Evolutionary conservation across 1,140 invertebrate species (phyloP), one percentile per base, ranked within the genome.

Genomic region (Manduca sexta): DNA sequence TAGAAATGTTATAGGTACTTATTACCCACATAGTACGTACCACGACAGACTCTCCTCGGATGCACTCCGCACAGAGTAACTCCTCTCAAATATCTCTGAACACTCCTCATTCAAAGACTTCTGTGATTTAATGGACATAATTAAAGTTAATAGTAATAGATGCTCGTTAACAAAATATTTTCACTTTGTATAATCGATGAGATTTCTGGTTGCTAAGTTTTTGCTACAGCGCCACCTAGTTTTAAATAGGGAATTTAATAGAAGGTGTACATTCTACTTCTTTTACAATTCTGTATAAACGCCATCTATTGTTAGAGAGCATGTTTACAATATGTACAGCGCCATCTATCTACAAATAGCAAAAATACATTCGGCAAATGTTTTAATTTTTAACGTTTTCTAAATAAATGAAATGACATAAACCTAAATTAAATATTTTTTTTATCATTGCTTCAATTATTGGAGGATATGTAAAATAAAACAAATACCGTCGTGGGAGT

Each of bases 61-160:
- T 0, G 41, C 59, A 62, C 73, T 84, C 50, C 54, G 70, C 8
- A 75, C 56, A 0, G 81, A 82, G 45, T 74, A 77, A 51, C 74
- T 80, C 41, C 52, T 77, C 16, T 81, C 75, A 16, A 80, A 66
- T 53, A 79, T 74, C 31, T 84, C 76, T 0, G 71, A 78, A 56
- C 70, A 75, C 30, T 81, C 78, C 0, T 84, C 78, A 13, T 72
- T 69, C 35, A 80, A 59, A 13, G 71, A 80, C 65, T 75, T 79
- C 43, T 81, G 71, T 2, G 76, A 83, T 58, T 79, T 80, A 51
- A 77, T 77, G 43, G 80, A 82, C 78, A 82, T 84, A 51, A 47
- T 71, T 34, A 14, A 26, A 33, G 10, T 6, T 18, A 12, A 31
- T 17, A 16, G 2, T 3, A 43, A 5, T 26, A 26, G 0, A 17